A percentile compares a stretch with the other conserved stretches of the same genome.
These are phyloP conservation scores for Lacerta agilis DNA, from an alignment of 2,797 vertebrate species.

Conservation along the genomic window DNA sequence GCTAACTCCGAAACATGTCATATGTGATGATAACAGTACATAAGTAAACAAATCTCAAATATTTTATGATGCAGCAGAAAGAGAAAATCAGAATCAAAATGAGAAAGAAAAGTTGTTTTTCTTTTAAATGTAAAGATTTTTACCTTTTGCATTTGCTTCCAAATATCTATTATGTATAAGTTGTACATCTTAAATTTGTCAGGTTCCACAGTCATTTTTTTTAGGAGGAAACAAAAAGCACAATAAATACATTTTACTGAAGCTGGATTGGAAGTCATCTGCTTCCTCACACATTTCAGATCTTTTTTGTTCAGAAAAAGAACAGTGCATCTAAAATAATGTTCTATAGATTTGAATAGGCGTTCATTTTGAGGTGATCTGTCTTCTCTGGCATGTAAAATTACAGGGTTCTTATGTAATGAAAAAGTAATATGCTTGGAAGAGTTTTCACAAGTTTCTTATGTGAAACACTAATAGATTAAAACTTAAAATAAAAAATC, in stretches of 20 bases:
- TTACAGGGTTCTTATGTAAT: conserved; percentile 70
- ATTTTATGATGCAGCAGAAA: conserved; percentile 34
- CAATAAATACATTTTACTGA: conserved; percentile 29
- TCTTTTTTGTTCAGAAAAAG: conserved; percentile 51
- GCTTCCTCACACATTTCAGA: conserved; percentile 54
- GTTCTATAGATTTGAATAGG: conserved; percentile 53
- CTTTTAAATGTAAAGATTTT: conserved; percentile 35
- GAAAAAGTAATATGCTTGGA: conserved; percentile 62
- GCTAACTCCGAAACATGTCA: not conserved
- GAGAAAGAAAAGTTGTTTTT: conserved; percentile 42
- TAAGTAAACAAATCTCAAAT: not conserved
- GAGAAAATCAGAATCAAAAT: conserved; percentile 50
- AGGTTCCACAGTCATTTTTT: conserved; percentile 29
- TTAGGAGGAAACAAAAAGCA: conserved; percentile 35
- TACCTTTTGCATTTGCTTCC: not conserved
- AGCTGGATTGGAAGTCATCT: conserved; percentile 42
- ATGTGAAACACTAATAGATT: conserved; percentile 66
- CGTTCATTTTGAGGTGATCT: conserved; percentile 68
- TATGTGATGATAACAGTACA: not conserved
- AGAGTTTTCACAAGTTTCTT: conserved; percentile 66
- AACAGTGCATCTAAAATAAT: conserved; percentile 44
- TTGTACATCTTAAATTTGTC: conserved; percentile 34
- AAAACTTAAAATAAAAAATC: conserved; percentile 62
- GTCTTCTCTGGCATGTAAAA: conserved; percentile 68
- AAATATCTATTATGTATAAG: not conserved